These are phyloP conservation scores for Dryadula phaetusa DNA, from an alignment of 2,888 invertebrate species.

Conservation along the genomic window DNA sequence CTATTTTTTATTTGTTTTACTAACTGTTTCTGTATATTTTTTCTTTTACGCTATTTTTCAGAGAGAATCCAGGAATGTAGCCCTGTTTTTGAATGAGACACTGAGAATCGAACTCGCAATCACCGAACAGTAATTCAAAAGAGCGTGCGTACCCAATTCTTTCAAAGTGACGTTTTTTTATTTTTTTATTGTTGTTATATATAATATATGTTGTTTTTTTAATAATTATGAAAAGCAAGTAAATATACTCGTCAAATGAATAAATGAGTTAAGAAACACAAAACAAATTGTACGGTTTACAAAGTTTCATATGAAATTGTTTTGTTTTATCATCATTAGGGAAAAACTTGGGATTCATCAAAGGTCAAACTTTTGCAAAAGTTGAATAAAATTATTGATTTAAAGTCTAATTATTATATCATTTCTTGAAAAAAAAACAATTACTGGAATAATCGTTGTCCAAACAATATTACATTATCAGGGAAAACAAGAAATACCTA, in stretches of 20 bases:
- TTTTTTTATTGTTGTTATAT: too few relatives aligned
- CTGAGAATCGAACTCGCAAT: too few relatives aligned
- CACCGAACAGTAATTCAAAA: too few relatives aligned
- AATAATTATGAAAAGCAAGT: neutral
- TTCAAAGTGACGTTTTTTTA: too few relatives aligned
- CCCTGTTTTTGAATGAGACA: too few relatives aligned
- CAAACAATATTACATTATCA: too few relatives aligned
- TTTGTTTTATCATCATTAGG: slow-evolving; percentile 11
- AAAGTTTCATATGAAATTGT: slow-evolving; percentile 24
- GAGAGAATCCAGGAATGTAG: neutral
- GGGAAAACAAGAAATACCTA: too few relatives aligned
- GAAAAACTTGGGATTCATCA: slow-evolving; percentile 6
- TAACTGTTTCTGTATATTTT: neutral
- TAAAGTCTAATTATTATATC: neutral
- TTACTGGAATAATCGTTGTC: too few relatives aligned
- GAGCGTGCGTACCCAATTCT: too few relatives aligned
- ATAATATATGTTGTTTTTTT: too few relatives aligned
- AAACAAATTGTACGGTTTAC: slow-evolving; percentile 24
- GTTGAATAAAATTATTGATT: neutral
- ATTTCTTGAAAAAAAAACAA: neutral
- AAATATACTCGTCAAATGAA: neutral
- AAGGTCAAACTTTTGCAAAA: neutral
- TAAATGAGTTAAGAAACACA: slow-evolving; percentile 4
- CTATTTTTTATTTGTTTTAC: neutral
- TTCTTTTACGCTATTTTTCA: neutral